Evolutionary conservation across 2,888 invertebrate genomes (phyloP).

Genomic region (Lasiommata megera): DNA sequence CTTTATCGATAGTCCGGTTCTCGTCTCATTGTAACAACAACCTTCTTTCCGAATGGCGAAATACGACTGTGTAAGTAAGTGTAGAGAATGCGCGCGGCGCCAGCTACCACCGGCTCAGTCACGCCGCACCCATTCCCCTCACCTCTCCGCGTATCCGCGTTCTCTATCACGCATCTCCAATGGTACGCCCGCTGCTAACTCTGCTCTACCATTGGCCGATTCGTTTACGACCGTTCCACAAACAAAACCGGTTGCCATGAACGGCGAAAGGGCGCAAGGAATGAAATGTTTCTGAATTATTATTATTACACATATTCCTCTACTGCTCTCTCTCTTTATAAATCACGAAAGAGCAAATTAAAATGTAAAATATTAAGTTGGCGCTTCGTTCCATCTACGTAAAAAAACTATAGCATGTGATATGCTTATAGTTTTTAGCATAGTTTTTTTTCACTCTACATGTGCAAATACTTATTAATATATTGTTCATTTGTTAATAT

Average conservation of each 20-base stretch:
- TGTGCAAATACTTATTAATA: too few relatives aligned
- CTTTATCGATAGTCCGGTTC: slow-evolving; percentile 78
- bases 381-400: slow-evolving; percentile 16
- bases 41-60: slow-evolving; percentile 76
- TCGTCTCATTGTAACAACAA: slow-evolving; percentile 76
- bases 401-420: too few relatives aligned
- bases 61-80: slow-evolving; percentile 59
- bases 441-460: too few relatives aligned
- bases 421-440: too few relatives aligned
- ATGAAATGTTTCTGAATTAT: slow-evolving; percentile 57
- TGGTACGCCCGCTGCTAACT: slow-evolving; percentile 63
- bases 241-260: slow-evolving; percentile 77
- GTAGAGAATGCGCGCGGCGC: slow-evolving; percentile 50
- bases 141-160: slow-evolving; percentile 46
- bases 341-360: slow-evolving; percentile 38
- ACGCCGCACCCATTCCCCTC: slow-evolving; percentile 65
- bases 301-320: slow-evolving; percentile 56
- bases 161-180: slow-evolving; percentile 66
- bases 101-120: slow-evolving; percentile 45
- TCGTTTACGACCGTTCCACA: slow-evolving; percentile 68
- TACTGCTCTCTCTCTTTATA: slow-evolving; percentile 44
- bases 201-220: slow-evolving; percentile 56
- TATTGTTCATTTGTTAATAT: too few relatives aligned
- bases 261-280: slow-evolving; percentile 74
- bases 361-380: slow-evolving; percentile 40